Base-by-base conservation (phyloP, 1,140 invertebrate genomes). In the Brachionus rotundiformis region DNA sequence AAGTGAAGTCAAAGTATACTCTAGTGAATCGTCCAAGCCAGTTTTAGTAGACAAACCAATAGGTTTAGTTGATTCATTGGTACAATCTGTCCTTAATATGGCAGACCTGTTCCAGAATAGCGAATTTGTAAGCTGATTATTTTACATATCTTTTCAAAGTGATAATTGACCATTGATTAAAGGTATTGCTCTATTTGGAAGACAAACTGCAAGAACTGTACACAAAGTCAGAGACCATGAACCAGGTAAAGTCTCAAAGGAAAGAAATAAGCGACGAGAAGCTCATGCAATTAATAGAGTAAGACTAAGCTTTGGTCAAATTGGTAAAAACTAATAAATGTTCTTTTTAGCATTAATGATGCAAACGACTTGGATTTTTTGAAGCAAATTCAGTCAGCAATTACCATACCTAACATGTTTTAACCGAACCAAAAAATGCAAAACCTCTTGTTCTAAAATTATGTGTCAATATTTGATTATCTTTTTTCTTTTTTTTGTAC, bases 1-100 rank as follows among this genome's bases (percentile, higher is more conserved):
- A 59, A 79, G 76, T 54, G 29, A 79, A 79, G 76, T 79, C 27
- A 79, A 79, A 54, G 59, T 79, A 4, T 79, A 79, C 31, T 79
- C 76, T 4, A 79, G 76, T 31, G 76, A 79, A 59, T 39, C 29
- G 7, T 44, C 39, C 7, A 79, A 79, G 16, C 76, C 76, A 19
- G 16, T 39, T 59, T 36, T 59, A 63, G 36, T 63, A 36, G 76
- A 63, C 2, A 54, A 59, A 19, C 76, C 76, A 8, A 63, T 54
- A 13, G 29, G 76, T 59, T 29, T 54, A 79, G 31, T 79, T 13
- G 47, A 54, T 31, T 36, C 31, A 25, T 54, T 79, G 19, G 36
- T 79, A 25, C 47, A 79, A 31, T 79, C 76, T 6, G 47, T 79
- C 7, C 23, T 36, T 2, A 59, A 19, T 13, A 79, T 63, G 47